Evolutionary conservation across 1,140 invertebrate genomes (phyloP).

Genomic region (Solenopsis fugax): DNA sequence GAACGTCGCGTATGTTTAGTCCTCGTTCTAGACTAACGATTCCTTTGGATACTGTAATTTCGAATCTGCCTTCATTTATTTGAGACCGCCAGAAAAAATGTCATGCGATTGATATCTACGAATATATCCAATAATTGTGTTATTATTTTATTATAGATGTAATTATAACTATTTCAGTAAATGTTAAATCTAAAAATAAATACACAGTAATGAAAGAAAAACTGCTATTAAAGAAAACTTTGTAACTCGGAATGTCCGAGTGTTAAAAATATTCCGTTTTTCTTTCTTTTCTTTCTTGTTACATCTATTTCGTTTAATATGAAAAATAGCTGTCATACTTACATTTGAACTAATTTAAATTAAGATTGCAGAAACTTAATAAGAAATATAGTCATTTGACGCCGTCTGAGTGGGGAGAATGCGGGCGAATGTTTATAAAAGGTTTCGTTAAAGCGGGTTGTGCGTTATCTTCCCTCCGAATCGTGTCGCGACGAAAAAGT

Average conservation of each 20-base stretch:
- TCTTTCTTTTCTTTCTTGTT: background rate
- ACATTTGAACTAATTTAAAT: background rate
- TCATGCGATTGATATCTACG: background rate
- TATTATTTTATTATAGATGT: background rate
- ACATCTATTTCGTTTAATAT: background rate
- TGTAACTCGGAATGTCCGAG: background rate
- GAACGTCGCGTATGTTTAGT: slow-evolving; percentile 52
- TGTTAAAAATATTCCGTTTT: slow-evolving; percentile 3
- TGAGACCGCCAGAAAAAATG: too few relatives aligned
- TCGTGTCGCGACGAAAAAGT: slow-evolving; percentile 48
- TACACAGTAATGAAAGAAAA: background rate
- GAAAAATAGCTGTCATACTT: background rate
- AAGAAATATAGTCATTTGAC: background rate
- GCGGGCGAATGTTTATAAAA: slow-evolving; percentile 48
- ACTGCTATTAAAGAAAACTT: background rate
- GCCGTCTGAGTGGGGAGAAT: background rate
- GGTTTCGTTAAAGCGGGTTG: slow-evolving; percentile 14
- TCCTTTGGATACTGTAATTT: slow-evolving; percentile 10
- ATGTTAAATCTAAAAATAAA: slow-evolving; percentile 9
- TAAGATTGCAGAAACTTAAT: background rate
- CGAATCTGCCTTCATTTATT: background rate
- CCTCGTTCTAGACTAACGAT: slow-evolving; percentile 18
- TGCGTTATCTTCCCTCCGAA: slow-evolving; percentile 40
- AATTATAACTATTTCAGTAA: background rate
- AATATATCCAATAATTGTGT: background rate